These are phyloP conservation scores for Malthinus flaveolus DNA, from an alignment of 2,888 invertebrate species.

Conservation along the genomic window DNA sequence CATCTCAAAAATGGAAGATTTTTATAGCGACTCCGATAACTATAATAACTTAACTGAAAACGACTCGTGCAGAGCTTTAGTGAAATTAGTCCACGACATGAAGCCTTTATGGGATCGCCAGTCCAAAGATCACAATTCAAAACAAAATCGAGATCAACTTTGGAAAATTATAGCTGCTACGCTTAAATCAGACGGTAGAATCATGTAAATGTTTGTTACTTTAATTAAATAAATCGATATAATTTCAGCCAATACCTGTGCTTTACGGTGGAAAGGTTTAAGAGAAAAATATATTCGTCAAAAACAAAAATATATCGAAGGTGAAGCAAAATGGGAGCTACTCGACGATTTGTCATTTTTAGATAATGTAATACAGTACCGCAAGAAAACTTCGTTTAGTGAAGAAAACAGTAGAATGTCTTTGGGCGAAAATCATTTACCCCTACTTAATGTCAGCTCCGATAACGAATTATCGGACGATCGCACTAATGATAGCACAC, in stretches of 20 bases:
- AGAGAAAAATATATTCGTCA: slow-evolving; percentile 46
- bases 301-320: slow-evolving; percentile 41
- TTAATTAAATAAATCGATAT: background rate
- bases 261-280: slow-evolving; percentile 44
- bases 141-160: slow-evolving; percentile 39
- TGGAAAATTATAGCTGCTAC: slow-evolving; percentile 40
- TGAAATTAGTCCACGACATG: slow-evolving; percentile 39
- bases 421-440: slow-evolving; percentile 18
- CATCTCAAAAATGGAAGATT: slow-evolving; percentile 9
- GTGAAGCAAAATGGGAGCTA: slow-evolving; percentile 43
- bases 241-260: slow-evolving; percentile 36
- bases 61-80: slow-evolving; percentile 39
- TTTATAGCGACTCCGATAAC: slow-evolving; percentile 12
- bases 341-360: slow-evolving; percentile 42
- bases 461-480: slow-evolving; percentile 24
- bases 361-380: slow-evolving; percentile 44
- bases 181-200: slow-evolving; percentile 36
- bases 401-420: slow-evolving; percentile 28
- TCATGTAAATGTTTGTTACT: background rate
- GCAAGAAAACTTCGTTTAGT: slow-evolving; percentile 33
- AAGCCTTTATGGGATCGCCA: slow-evolving; percentile 45
- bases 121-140: slow-evolving; percentile 41
- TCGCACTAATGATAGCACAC: slow-evolving; percentile 16
- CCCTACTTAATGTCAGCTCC: slow-evolving; percentile 18
- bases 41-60: slow-evolving; percentile 8